phyloP scores from a whole-genome alignment of 2,113 vertebrate species.

The Polyodon spathula region DNA sequence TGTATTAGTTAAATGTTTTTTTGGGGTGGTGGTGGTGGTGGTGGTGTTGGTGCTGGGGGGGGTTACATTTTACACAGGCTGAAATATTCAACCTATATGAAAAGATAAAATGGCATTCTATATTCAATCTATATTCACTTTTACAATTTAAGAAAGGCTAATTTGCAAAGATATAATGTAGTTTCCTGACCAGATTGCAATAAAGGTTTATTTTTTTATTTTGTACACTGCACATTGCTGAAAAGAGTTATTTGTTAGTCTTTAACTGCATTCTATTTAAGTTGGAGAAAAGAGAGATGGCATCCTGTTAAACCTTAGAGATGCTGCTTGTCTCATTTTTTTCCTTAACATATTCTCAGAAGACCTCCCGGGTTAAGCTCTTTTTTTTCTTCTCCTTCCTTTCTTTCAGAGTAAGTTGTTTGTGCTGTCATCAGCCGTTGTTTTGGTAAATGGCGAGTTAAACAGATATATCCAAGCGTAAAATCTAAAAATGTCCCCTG shows the following conservation, averaged over 20 bases:
- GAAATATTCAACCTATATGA: too few species aligned
- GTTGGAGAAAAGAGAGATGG: background rate
- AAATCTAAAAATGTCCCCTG: slow-evolving; percentile 98
- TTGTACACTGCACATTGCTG: too few species aligned
- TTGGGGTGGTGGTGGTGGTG: too few species aligned
- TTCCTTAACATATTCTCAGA: slow-evolving; percentile 30
- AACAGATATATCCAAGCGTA: slow-evolving; percentile 99
- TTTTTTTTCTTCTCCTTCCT: slow-evolving; percentile 21
- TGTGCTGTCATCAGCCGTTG: slow-evolving; percentile 80
- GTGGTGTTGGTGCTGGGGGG: too few species aligned
- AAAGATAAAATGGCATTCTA: too few species aligned
- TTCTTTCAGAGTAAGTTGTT: slow-evolving; percentile 62
- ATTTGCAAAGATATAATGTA: too few species aligned
- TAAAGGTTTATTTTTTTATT: too few species aligned
- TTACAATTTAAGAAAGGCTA: too few species aligned
- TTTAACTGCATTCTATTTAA: background rate
- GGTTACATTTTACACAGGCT: too few species aligned
- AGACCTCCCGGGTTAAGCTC: slow-evolving; percentile 31
- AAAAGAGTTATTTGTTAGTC: slow-evolving; percentile 1
- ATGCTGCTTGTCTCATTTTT: slow-evolving; percentile 1
- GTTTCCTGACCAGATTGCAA: too few species aligned
- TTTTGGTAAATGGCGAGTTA: slow-evolving; percentile 98
- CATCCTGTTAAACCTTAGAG: background rate
- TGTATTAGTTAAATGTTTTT: too few species aligned
- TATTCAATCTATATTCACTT: too few species aligned